Conservation (phyloP, 2,113 vertebrate species). For the Zonotrichia leucophrys region DNA sequence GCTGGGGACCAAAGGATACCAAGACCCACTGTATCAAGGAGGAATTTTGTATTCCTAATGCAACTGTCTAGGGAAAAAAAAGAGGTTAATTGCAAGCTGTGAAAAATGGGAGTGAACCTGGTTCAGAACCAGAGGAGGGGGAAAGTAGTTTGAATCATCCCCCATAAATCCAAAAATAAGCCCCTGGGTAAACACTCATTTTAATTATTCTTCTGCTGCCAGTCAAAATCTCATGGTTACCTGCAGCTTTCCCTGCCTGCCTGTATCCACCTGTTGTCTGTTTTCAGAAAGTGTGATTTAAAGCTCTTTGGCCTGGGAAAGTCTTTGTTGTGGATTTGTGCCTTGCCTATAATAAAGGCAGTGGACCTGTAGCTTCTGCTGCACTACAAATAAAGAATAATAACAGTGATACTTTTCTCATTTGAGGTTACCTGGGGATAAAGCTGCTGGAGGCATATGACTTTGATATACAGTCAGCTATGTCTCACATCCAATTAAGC, state of each 20-base stretch:
- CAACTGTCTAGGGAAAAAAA: not conserved
- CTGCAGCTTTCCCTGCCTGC: slow-evolving; percentile 32
- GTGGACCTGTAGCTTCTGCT: slow-evolving; percentile 43
- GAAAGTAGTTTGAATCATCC: slow-evolving; percentile 15
- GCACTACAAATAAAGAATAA: slow-evolving; percentile 61
- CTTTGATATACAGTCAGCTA: slow-evolving; percentile 60
- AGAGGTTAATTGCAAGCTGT: not conserved
- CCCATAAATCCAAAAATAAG: slow-evolving; percentile 5
- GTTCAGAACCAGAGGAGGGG: slow-evolving; percentile 3
- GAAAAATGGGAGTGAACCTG: not conserved
- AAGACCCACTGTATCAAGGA: not conserved
- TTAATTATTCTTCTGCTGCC: slow-evolving; percentile 41
- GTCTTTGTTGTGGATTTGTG: slow-evolving; percentile 66
- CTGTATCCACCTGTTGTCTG: slow-evolving; percentile 63
- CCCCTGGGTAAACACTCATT: slow-evolving; percentile 27
- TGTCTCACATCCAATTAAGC: slow-evolving; percentile 59
- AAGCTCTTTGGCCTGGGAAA: slow-evolving; percentile 62
- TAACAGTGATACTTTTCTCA: slow-evolving; percentile 58
- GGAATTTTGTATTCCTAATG: not conserved
- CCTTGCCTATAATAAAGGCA: slow-evolving; percentile 46
- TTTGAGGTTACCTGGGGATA: slow-evolving; percentile 66
- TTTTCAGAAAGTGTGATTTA: slow-evolving; percentile 42
- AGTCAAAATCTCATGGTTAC: slow-evolving; percentile 41
- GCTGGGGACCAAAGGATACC: not conserved
- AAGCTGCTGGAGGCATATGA: slow-evolving; percentile 51